phyloP scores from a whole-genome alignment of 2,797 vertebrate species.

The Anguilla marmorata region DNA sequence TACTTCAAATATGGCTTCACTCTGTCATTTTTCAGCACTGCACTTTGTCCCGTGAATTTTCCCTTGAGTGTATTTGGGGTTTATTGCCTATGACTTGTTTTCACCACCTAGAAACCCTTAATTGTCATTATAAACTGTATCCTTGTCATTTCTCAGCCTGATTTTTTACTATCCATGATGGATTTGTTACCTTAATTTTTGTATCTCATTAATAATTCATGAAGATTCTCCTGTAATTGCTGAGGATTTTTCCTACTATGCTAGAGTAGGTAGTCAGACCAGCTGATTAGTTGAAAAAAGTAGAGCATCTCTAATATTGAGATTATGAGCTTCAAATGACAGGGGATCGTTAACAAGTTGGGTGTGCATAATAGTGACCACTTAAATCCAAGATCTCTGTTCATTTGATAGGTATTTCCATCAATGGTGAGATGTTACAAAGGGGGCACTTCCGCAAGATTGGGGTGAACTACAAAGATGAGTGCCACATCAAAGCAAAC shows the following conservation, averaged over 20 bases:
- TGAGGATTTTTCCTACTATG: neutral
- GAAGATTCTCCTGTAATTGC: neutral
- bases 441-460: neutral
- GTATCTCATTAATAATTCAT: neutral
- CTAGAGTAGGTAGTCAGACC: no score
- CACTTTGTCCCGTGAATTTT: neutral
- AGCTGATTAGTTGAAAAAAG: no score
- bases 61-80: neutral
- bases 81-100: neutral
- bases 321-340: no score
- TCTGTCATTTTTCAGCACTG: neutral
- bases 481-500: neutral
- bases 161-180: neutral
- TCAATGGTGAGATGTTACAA: neutral
- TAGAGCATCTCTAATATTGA: no score
- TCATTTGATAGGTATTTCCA: neutral
- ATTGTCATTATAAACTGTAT: no score
- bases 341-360: no score
- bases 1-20: neutral
- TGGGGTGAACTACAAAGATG: neutral
- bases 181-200: neutral
- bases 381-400: neutral
- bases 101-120: neutral
- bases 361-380: neutral
- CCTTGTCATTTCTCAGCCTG: no score